Base-by-base conservation (phyloP, 2,888 invertebrate genomes). In the Ophion obscuratus region DNA sequence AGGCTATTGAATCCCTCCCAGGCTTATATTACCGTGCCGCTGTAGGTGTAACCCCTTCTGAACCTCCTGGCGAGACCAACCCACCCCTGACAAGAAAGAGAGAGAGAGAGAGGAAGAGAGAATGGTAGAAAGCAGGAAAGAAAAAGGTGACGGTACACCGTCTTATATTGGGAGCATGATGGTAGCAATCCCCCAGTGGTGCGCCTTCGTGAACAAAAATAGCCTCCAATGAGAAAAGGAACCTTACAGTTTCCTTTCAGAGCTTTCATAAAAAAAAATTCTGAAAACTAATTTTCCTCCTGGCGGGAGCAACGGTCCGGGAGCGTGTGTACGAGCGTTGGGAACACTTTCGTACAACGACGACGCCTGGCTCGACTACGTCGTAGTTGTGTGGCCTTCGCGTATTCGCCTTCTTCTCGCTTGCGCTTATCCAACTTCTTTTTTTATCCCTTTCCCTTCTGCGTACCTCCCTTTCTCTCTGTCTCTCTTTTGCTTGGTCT, bases 271-370 rank as follows among this genome's bases (percentile, higher is more conserved):
- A 93, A 93, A 93, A 92, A 92, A 91, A 92, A 31, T 92, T 93
- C 92, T 93, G 93, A 93, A 93, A 93, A 93, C 93, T 93, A 93
- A 93, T 93, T 93, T 93, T 93, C 93, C 90, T 92, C 91, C 91
- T 89, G 89, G 90, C 90, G 89, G 88, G 88, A 85, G 89, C 85
- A 86, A 84, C 87, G 85, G 87, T 83, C 81, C 86, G 86, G 89
- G 86, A 88, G 89, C 81, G 78, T 84, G 85, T 81, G 61, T 71
- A 80, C 79, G 74, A 67, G 40, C 57, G 78, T 68, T 44, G 20
- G 61, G 73, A 66, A 79, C 85, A 76, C 75, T 77, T 66, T 86
- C 89, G 85, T 88, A 90, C 88, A 90, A 75, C 53, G 68, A 81
- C 81, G 84, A 64, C 79, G 85, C 36, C 83, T 79, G 10, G 20